Conservation (phyloP, 2,113 vertebrate genomes). For the Poeciliopsis occidentalis region DNA sequence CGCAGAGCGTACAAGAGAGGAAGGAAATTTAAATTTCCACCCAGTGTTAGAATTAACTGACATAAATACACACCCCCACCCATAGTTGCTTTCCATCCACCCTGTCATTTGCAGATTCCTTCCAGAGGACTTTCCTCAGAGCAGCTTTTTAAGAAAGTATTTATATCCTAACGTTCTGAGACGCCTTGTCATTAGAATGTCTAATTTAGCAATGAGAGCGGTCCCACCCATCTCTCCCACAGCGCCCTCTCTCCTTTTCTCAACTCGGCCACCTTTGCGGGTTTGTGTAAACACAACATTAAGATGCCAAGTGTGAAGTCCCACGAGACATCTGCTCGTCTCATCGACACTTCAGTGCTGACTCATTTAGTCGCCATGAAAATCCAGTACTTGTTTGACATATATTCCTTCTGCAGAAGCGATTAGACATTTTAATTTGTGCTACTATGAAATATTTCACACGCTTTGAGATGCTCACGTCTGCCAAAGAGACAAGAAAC, state of each 20-base stretch:
- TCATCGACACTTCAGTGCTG: background rate
- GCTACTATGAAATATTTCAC: background rate
- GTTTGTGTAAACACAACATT: constrained; percentile 10
- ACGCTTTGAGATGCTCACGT: background rate
- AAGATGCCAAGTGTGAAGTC: background rate
- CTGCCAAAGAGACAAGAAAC: background rate
- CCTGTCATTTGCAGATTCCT: constrained; percentile 55
- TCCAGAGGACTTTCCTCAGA: constrained; percentile 47
- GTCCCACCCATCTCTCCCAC: constrained; percentile 61
- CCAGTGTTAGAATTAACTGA: constrained; percentile 13
- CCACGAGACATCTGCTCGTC: constrained; percentile 12
- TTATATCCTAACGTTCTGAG: constrained; percentile 56
- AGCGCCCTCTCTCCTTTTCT: constrained; percentile 20
- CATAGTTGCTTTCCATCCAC: constrained; percentile 45
- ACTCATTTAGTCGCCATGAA: background rate
- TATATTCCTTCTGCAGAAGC: background rate
- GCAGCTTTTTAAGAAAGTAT: constrained; percentile 50
- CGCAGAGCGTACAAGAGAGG: constrained; percentile 22
- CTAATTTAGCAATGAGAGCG: constrained; percentile 43
- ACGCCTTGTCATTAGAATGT: constrained; percentile 74
- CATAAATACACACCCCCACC: constrained; percentile 14
- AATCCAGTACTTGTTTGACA: background rate
- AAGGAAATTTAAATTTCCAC: constrained; percentile 25
- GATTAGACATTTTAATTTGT: background rate
- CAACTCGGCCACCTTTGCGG: constrained; percentile 33